Evolutionary conservation across 2,888 invertebrate genomes (phyloP).

Genomic region (Cloeon dipterum): DNA sequence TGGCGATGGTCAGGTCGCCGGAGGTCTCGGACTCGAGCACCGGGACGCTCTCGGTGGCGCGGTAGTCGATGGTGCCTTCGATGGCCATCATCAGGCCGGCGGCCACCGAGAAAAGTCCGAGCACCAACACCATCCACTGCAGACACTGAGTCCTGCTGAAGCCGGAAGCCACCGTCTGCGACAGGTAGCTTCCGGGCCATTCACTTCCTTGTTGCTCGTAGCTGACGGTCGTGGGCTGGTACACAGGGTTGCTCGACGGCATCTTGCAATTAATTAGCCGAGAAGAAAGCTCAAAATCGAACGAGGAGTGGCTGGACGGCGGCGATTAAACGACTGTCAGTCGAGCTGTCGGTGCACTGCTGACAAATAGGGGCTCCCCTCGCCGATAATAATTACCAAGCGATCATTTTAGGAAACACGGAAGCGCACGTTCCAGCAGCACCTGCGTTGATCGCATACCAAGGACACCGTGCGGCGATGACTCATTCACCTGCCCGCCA

Average conservation of each 20-base stretch:
- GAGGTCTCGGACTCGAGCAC: background rate
- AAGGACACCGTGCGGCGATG: too few relatives aligned
- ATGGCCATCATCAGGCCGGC: slow-evolving; percentile 35
- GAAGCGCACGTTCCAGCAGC: too few relatives aligned
- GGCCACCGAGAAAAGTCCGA: slow-evolving; percentile 13
- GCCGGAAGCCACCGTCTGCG: slow-evolving; percentile 11
- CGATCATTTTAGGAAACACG: too few relatives aligned
- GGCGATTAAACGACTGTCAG: too few relatives aligned
- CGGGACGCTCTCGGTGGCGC: slow-evolving; percentile 16
- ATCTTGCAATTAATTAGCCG: too few relatives aligned
- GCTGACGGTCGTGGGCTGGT: slow-evolving; percentile 56
- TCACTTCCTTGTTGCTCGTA: slow-evolving; percentile 29
- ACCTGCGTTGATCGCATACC: too few relatives aligned
- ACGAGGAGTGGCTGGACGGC: too few relatives aligned
- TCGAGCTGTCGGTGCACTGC: too few relatives aligned
- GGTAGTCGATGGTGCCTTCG: slow-evolving; percentile 35
- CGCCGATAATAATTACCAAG: too few relatives aligned
- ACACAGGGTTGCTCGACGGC: slow-evolving; percentile 45
- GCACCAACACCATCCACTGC: slow-evolving; percentile 13
- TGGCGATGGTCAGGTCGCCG: slow-evolving; percentile 24
- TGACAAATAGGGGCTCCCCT: too few relatives aligned
- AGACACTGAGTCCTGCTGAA: slow-evolving; percentile 12
- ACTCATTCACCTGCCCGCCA: too few relatives aligned
- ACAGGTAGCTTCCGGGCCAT: slow-evolving; percentile 13
- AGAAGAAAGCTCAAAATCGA: too few relatives aligned